These are phyloP conservation scores for Leucozona laternaria DNA, from an alignment of 2,888 invertebrate species.

Conservation along the genomic window DNA sequence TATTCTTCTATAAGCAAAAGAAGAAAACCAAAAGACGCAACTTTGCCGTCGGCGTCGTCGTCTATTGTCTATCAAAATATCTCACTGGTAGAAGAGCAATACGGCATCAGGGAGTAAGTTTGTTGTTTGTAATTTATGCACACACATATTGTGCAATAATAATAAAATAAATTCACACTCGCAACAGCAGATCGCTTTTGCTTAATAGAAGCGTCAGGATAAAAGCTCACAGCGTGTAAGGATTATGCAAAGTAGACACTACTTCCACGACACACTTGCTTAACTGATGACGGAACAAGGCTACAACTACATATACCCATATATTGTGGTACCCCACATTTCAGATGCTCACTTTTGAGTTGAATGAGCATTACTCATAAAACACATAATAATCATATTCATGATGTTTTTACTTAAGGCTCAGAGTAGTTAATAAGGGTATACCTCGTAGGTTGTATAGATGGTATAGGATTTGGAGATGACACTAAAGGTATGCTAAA, in stretches of 20 bases:
- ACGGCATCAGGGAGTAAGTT: constrained; percentile 8
- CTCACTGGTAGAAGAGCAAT: constrained; percentile 22
- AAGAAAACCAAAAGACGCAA: constrained; percentile 6
- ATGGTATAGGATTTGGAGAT: not conserved
- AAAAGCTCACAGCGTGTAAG: constrained; percentile 50
- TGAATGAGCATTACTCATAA: constrained; percentile 57
- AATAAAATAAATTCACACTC: constrained; percentile 59
- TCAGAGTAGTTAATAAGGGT: constrained; percentile 41
- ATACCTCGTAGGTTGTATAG: not conserved
- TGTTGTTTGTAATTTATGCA: constrained; percentile 65
- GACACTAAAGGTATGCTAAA: not conserved
- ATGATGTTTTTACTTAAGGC: constrained; percentile 60
- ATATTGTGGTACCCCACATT: constrained; percentile 16
- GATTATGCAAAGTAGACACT: constrained; percentile 69
- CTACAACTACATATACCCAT: not conserved
- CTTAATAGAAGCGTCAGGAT: constrained; percentile 27
- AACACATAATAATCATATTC: constrained; percentile 70
- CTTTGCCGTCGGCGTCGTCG: constrained; percentile 14
- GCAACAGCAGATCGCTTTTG: constrained; percentile 40
- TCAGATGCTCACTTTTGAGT: constrained; percentile 50
- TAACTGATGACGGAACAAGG: not conserved
- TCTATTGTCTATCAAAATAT: constrained; percentile 28
- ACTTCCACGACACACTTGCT: constrained; percentile 35
- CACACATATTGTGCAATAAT: constrained; percentile 66
- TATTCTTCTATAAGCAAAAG: not conserved